A percentile compares a stretch with the other conserved stretches of the same genome.
Evolutionary conservation across 2,888 invertebrate genomes (phyloP).

Genomic region (Brachynemurus nebulosus): DNA sequence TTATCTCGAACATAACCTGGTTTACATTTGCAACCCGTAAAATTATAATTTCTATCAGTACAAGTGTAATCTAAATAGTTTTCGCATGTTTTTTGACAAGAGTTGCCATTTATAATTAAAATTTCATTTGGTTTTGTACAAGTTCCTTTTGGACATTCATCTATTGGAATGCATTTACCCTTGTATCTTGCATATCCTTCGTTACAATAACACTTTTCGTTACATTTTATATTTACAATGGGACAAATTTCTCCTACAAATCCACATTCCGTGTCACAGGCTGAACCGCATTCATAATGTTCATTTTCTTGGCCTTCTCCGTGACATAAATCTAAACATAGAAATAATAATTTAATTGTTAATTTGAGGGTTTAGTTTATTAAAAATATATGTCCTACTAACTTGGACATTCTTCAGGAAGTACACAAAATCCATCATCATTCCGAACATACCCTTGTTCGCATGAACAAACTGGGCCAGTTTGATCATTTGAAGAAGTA

Average conservation of each 20-base stretch:
- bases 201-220: slow-evolving; percentile 21
- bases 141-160: slow-evolving; percentile 14
- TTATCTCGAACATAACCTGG: too few relatives aligned
- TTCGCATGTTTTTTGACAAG: too few relatives aligned
- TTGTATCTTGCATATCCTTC: slow-evolving; percentile 21
- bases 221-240: slow-evolving; percentile 21
- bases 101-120: too few relatives aligned
- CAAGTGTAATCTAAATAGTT: too few relatives aligned
- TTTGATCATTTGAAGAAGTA: not conserved
- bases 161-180: slow-evolving; percentile 19
- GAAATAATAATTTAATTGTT: too few relatives aligned
- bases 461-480: not conserved
- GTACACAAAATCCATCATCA: not conserved
- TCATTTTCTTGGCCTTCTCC: slow-evolving; percentile 14
- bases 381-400: too few relatives aligned
- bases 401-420: not conserved
- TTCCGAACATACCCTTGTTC: not conserved
- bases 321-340: too few relatives aligned
- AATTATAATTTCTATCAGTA: too few relatives aligned
- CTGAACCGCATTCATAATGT: slow-evolving; percentile 21
- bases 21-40: too few relatives aligned
- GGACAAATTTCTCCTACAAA: slow-evolving; percentile 19
- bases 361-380: not conserved
- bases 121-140: too few relatives aligned
- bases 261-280: slow-evolving; percentile 22